Conservation (phyloP, 2,888 invertebrate genomes). For the Agriopis marginaria region DNA sequence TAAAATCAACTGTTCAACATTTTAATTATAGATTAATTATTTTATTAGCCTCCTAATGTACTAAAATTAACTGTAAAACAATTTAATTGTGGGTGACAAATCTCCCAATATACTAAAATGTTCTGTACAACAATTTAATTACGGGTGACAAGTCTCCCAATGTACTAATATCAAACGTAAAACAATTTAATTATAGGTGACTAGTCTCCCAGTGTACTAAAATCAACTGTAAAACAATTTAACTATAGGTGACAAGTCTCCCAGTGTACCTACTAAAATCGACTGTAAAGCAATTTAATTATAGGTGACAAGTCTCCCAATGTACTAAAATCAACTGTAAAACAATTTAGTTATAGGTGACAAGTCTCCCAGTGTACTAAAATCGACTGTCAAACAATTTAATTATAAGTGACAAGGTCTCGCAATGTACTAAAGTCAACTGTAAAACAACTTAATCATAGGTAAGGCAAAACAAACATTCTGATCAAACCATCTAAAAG, state of each 20-base stretch:
- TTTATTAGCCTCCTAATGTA: too few species aligned
- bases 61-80: neutral
- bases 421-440: neutral
- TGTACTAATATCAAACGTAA: neutral
- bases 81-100: neutral
- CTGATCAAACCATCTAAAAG: constrained; percentile 35
- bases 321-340: neutral
- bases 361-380: too few species aligned
- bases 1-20: too few species aligned
- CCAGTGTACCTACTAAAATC: neutral
- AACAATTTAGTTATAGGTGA: too few species aligned
- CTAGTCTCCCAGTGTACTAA: neutral
- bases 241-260: too few species aligned
- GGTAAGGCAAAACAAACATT: neutral
- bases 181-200: neutral
- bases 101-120: neutral
- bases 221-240: neutral
- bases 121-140: neutral
- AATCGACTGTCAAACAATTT: neutral
- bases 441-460: too few species aligned
- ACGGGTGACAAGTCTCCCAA: too few species aligned
- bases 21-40: too few species aligned
- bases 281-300: neutral
- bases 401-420: neutral
- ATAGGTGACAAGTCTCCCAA: neutral